Evolutionary conservation across 2,113 vertebrate genomes (phyloP).

Genomic region (Corapipo altera): DNA sequence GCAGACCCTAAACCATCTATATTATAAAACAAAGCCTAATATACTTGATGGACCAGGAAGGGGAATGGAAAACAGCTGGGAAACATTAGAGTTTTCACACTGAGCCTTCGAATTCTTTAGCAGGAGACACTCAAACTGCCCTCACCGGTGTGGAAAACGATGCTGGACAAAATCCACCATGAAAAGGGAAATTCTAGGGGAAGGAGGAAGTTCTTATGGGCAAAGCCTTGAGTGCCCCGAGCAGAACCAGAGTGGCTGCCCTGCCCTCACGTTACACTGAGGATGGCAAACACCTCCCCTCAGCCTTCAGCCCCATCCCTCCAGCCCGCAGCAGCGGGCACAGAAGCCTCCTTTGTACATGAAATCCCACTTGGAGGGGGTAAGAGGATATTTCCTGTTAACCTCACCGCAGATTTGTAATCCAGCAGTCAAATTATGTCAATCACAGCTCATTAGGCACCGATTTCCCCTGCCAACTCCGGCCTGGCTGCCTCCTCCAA

Average conservation of each 20-base stretch:
- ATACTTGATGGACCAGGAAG: not conserved
- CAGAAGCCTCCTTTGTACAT: not conserved
- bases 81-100: slow-evolving; percentile 2
- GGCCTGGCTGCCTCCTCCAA: not conserved
- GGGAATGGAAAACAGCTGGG: slow-evolving; percentile 34
- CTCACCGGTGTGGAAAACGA: not conserved
- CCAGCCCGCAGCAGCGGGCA: not conserved
- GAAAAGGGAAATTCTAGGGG: rapidly evolving
- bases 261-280: not conserved
- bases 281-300: not conserved
- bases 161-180: not conserved
- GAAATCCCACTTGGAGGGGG: not conserved
- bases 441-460: slow-evolving; percentile 54
- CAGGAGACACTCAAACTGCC: not conserved
- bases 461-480: not conserved
- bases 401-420: not conserved
- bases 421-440: slow-evolving; percentile 45
- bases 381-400: slow-evolving; percentile 46
- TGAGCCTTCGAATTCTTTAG: not conserved
- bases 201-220: not conserved
- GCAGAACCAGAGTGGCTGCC: not conserved
- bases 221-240: not conserved
- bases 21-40: not conserved
- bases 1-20: not conserved
- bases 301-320: not conserved